Evolutionary conservation across 1,140 invertebrate species (phyloP), one percentile per base, ranked within the genome.

Genomic region (Metaphire vulgaris): DNA sequence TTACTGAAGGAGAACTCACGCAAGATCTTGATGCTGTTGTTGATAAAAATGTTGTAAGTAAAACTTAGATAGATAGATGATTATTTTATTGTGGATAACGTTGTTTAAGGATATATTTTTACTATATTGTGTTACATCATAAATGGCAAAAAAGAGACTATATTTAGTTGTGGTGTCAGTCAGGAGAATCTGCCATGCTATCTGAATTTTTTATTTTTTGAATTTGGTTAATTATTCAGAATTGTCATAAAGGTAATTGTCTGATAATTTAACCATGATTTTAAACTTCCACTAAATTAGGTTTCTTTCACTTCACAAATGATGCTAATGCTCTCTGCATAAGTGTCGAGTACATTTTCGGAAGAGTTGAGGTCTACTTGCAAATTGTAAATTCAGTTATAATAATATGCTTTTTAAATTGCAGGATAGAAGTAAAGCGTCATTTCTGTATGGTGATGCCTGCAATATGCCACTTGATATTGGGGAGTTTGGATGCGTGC

Each of bases 371-470:
- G n/a, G n/a, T n/a, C n/a, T n/a, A n/a, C n/a, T n/a, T n/a, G n/a
- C n/a, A n/a, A n/a, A n/a, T n/a, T n/a, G n/a, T n/a, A n/a, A n/a
- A n/a, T n/a, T n/a, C n/a, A n/a, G n/a, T n/a, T n/a, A n/a, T n/a
- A n/a, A n/a, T n/a, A n/a, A n/a, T n/a, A n/a, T n/a, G n/a, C n/a
- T n/a, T n/a, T n/a, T n/a, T n/a, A n/a, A n/a, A n/a, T n/a, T 78
- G 26, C 77, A 86, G 85, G 79, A 84, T 29, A 76, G 81, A 72
- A 71, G 26, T 21, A 78, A 77, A 74, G 76, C 79, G 6, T 75
- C 65, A 12, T 86, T 86, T 79, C 77, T 81, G 34, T 81, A 84
- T 78, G 85, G 86, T 26, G 86, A 87, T 83, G 86, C 86, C 12
- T 86, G 85, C 78, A 79, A 83, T 72, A 79, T 87, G 32, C 82